Base-by-base conservation (phyloP, 2,888 invertebrate species). In the Carterocephalus palaemon region DNA sequence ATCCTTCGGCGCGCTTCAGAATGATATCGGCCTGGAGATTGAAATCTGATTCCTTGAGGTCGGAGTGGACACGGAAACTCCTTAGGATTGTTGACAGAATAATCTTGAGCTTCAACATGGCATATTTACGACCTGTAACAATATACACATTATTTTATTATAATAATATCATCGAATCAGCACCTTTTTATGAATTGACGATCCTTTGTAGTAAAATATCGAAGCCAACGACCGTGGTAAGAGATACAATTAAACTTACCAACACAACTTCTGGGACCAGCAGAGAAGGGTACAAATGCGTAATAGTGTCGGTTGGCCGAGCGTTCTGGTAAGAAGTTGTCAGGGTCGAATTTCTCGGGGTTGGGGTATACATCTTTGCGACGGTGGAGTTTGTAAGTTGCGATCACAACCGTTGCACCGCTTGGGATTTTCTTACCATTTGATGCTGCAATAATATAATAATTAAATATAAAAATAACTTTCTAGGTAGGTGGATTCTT, bases 251-350 rank as follows among this genome's bases (percentile, higher is more conserved):
- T 1, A 34, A 23, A 36, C 91, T 84, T 61, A 92, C 93, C 93
- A 49, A 93, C 92, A 68, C 93, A 93, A 80, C 92, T 92, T 60
- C 94, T 90, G 3, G 94, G 94, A 23, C 94, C 94, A 49, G 94
- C 94, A 37, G 93, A 94, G 88, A 94, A 95, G 6, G 94, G 94
- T 39, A 94, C 90, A 62, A 91, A 95, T 2, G 93, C 91, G 68
- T 94, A 94, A 65, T 93, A 94, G 65, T 95, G 94, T 48, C 95
- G 90, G 58, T 91, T 90, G 34, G 92, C 91, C 49, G 91, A 92
- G 54, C 89, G 91, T 64, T 95, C 95, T 0, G 94, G 93, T 52
- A 95, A 84, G 87, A 95, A 96, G 69, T 95, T 92, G 72, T 95
- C 95, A 1, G 96, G 95, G 80, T 95, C 89, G 68, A 94, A 96